Evolutionary conservation across 2,113 vertebrate genomes (phyloP), one percentile per base, ranked within the genome.

Genomic region (Urocynchramus pylzowi): DNA sequence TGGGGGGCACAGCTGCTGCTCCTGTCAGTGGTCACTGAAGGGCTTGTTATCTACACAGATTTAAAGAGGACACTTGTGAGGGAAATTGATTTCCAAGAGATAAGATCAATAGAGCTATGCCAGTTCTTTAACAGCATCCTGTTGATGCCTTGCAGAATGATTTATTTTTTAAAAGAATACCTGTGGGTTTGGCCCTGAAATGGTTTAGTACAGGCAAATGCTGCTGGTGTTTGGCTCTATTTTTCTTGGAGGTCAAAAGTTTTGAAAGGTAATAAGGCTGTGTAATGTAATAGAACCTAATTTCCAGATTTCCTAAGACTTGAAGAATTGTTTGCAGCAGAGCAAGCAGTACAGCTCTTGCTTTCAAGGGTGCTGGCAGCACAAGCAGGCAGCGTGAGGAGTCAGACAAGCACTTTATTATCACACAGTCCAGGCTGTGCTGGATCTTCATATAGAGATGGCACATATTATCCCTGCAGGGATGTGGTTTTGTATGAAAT

Each of bases 311-410:
- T 84, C 47, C 60, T 50, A 31, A 52, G 33, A 59, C 10, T 6
- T 61, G n/a, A 56, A 22, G 63, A 37, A 53, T 42, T 10, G 26
- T 41, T 68, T 68, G 53, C 49, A 71, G 53, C 44, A 22, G 84
- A 71, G 44, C 45, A 44, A 73, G 65, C 9, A 68, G 23, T 17
- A 42, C 31, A 37, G 39, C 53, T 90, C 60, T 84, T 81, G 27
- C 61, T 79, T 89, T 65, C 70, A 89, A 87, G 81, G 41, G 23
- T 75, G 45, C 56, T 90, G 60, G 59, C 64, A 90, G 80, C 30
- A 82, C 73, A 84, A 82, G n/a, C 44, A 79, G 27, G 44, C 52
- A 81, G 44, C 0, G 0, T 47, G 41, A 49, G n/a, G 71, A 84
- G 12, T 37, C 61, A 79, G 53, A 27, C 21, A 61, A 69, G 60